Conservation (phyloP, 2,888 invertebrate genomes). For the Labia minor region DNA sequence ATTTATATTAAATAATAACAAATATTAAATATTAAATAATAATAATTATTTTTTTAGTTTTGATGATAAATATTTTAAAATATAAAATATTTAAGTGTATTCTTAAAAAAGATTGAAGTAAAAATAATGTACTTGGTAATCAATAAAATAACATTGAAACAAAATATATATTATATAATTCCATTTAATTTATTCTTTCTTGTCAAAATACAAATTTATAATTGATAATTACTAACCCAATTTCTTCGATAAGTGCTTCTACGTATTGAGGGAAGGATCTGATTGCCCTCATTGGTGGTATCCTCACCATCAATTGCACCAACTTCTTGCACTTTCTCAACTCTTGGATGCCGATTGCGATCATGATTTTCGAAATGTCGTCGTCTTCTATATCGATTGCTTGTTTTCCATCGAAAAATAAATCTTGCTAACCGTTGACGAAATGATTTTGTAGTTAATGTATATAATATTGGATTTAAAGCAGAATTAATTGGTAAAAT, state of each 20-base stretch:
- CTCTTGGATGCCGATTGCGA: not conserved
- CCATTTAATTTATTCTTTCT: too few species aligned
- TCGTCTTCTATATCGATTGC: not conserved
- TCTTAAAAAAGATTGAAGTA: too few species aligned
- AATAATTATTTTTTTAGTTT: too few species aligned
- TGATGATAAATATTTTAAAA: too few species aligned
- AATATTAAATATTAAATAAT: too few species aligned
- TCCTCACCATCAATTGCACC: not conserved
- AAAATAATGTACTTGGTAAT: not conserved
- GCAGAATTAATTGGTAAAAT: conserved; percentile 51
- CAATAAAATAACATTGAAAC: not conserved
- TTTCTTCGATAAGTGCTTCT: not conserved
- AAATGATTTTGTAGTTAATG: conserved; percentile 48
- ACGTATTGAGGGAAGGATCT: not conserved
- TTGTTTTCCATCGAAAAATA: not conserved
- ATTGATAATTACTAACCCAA: not conserved
- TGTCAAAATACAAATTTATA: too few species aligned
- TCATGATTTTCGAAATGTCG: not conserved
- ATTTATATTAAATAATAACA: too few species aligned
- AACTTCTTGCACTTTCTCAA: not conserved
- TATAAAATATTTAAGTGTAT: too few species aligned
- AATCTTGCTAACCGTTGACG: conserved; percentile 42
- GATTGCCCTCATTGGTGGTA: not conserved
- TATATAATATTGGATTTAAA: conserved; percentile 50
- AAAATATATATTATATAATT: too few species aligned